Percentiles rank a stretch among this genome's conserved stretches.
Conservation (phyloP, 2,113 vertebrate species). For the Polyodon spathula region DNA sequence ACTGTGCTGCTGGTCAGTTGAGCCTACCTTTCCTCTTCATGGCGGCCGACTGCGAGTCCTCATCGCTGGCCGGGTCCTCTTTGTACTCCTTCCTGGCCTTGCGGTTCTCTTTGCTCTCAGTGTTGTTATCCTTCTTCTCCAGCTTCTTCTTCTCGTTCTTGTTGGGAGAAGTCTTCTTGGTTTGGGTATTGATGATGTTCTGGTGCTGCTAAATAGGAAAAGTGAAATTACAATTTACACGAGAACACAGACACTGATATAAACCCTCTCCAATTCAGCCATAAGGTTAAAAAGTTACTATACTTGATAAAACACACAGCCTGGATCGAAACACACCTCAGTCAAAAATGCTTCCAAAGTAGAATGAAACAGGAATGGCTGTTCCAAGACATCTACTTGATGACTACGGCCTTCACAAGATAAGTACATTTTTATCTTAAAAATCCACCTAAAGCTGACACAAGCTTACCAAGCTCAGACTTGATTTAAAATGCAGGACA, state of each 20-base stretch:
- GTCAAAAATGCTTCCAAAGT: too few relatives aligned
- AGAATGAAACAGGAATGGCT: too few relatives aligned
- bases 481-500: neutral
- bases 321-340: too few relatives aligned
- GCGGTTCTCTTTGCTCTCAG: slow-evolving; percentile 76
- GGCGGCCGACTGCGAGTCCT: slow-evolving; percentile 55
- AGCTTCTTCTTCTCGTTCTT: slow-evolving; percentile 53
- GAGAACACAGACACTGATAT: neutral
- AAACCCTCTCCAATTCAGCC: too few relatives aligned
- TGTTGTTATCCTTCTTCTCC: slow-evolving; percentile 47
- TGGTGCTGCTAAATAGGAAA: slow-evolving; percentile 60
- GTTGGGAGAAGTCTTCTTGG: slow-evolving; percentile 54
- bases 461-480: neutral
- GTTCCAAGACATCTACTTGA: too few relatives aligned
- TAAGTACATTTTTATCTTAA: too few relatives aligned
- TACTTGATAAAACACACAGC: too few relatives aligned
- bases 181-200: slow-evolving; percentile 54
- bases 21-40: slow-evolving; percentile 77
- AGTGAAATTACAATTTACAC: neutral
- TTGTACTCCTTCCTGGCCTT: slow-evolving; percentile 55
- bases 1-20: neutral
- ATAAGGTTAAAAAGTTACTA: too few relatives aligned
- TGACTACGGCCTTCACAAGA: too few relatives aligned
- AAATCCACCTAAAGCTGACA: neutral
- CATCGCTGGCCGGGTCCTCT: slow-evolving; percentile 50